Evolutionary conservation across 1,140 invertebrate genomes (phyloP).

Genomic region (Forficula auricularia): DNA sequence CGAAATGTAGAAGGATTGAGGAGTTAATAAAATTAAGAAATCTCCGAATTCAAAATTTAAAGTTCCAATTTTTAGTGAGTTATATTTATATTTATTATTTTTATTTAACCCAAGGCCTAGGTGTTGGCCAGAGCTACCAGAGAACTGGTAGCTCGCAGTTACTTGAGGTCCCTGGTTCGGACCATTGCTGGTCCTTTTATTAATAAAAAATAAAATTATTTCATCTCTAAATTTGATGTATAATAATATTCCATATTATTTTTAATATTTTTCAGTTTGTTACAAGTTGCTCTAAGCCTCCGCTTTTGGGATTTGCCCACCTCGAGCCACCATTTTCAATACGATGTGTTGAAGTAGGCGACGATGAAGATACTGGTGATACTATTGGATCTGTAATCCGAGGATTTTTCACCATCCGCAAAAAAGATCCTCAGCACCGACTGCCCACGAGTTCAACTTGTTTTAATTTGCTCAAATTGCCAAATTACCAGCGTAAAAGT

Average conservation of each 20-base stretch:
- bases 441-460: slow-evolving; percentile 97
- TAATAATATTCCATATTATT: too few species aligned
- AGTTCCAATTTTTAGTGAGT: too few species aligned
- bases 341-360: slow-evolving; percentile 93
- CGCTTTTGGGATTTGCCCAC: slow-evolving; percentile 89
- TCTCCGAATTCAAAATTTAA: too few species aligned
- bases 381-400: slow-evolving; percentile 90
- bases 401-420: slow-evolving; percentile 93
- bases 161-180: too few species aligned
- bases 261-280: slow-evolving; percentile 63
- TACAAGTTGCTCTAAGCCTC: slow-evolving; percentile 95
- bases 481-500: slow-evolving; percentile 94
- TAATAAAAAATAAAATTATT: too few species aligned
- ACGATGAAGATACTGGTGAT: slow-evolving; percentile 95
- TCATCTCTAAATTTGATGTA: too few species aligned
- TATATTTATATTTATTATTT: background rate
- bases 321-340: slow-evolving; percentile 98
- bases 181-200: too few species aligned
- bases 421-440: slow-evolving; percentile 85
- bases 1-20: too few species aligned
- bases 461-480: slow-evolving; percentile 95
- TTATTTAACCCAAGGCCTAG: too few species aligned
- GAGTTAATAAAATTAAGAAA: too few species aligned
- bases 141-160: too few species aligned
- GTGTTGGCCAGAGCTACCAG: too few species aligned